These are phyloP conservation scores for Mesorhabditis spiculigera DNA, from an alignment of 2,888 invertebrate species.

Conservation along the genomic window DNA sequence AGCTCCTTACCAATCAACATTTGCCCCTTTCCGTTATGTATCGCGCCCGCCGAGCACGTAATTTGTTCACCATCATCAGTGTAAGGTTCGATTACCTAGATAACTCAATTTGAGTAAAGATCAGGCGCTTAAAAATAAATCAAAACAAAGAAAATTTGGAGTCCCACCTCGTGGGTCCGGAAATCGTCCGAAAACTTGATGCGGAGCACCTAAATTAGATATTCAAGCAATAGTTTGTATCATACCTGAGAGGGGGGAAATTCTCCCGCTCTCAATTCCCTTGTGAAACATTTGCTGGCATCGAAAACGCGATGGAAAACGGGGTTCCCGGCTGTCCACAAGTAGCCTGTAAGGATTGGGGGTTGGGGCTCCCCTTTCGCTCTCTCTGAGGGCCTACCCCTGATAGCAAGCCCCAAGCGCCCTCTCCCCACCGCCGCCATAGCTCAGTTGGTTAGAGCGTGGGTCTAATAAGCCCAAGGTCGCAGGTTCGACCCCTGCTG, in stretches of 20 bases:
- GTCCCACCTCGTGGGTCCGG: background rate
- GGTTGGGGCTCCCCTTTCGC: too few species aligned
- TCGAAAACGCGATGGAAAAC: background rate
- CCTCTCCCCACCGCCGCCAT: slow-evolving; percentile 33
- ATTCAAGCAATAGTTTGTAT: too few species aligned
- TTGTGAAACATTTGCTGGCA: background rate
- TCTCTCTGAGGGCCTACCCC: too few species aligned
- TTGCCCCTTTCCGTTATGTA: background rate
- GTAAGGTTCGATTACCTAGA: background rate
- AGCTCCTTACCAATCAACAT: slow-evolving; percentile 1
- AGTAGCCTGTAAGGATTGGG: background rate
- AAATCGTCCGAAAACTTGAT: background rate
- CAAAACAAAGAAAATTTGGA: too few species aligned
- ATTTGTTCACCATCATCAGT: background rate
- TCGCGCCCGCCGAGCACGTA: background rate
- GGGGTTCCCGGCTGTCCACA: background rate
- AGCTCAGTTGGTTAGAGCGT: slow-evolving; percentile 59
- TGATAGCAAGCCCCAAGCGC: too few species aligned
- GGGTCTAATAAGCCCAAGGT: slow-evolving; percentile 59
- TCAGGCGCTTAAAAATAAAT: too few species aligned
- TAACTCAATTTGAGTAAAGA: slow-evolving; percentile 21
- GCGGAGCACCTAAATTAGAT: background rate
- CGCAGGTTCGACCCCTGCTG: slow-evolving; percentile 58
- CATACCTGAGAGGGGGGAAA: background rate
- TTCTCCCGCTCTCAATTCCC: background rate